Evolutionary conservation across 2,113 vertebrate species (phyloP).

Genomic region (Phalacrocorax pelagicus): DNA sequence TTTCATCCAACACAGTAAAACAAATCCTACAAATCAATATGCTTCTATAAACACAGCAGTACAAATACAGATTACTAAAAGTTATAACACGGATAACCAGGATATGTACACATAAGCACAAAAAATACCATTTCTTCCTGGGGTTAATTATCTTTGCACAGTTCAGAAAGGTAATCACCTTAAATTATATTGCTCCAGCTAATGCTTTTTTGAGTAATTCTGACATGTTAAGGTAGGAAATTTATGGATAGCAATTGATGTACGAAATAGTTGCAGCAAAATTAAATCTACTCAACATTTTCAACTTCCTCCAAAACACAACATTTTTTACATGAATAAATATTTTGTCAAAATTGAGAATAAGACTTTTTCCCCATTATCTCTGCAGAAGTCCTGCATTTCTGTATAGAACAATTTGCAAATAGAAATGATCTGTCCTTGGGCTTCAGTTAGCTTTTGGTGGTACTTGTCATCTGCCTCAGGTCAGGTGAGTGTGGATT

Average conservation of each 20-base stretch:
- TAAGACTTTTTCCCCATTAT: not conserved
- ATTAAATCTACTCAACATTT: conserved; percentile 18
- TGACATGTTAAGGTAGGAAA: conserved; percentile 13
- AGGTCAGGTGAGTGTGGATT: not conserved
- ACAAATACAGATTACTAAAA: not conserved
- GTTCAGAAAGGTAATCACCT: conserved; percentile 29
- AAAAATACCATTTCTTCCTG: conserved; percentile 37
- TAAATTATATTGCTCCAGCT: not conserved
- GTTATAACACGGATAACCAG: not conserved
- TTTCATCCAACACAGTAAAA: conserved; percentile 28
- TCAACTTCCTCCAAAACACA: not conserved
- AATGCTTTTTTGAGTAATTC: conserved; percentile 7
- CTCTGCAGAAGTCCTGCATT: not conserved
- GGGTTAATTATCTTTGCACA: conserved; percentile 17
- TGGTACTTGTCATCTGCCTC: not conserved
- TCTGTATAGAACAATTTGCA: not conserved
- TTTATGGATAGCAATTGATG: not conserved
- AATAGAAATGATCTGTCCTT: not conserved
- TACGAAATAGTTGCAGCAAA: not conserved
- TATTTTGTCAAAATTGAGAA: not conserved
- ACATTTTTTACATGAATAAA: not conserved
- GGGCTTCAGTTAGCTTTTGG: not conserved
- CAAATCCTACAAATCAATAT: conserved; percentile 41
- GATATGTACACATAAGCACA: conserved; percentile 9
- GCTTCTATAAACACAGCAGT: conserved; percentile 12